Evolutionary conservation across 2,888 invertebrate genomes (phyloP), one percentile per base, ranked within the genome.

Genomic region (Synergus japonicus): DNA sequence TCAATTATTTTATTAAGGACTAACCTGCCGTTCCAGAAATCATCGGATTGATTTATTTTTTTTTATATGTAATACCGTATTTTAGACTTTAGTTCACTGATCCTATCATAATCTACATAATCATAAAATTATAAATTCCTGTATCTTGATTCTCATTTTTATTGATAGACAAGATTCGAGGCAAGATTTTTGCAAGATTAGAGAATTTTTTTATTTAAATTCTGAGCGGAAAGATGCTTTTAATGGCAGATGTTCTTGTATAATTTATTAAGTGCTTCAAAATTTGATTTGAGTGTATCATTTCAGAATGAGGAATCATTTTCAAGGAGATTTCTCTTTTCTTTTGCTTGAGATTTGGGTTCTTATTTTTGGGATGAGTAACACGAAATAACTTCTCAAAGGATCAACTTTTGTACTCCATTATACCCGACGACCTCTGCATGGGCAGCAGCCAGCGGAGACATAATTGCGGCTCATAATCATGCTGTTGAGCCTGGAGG

Each of bases 391-490:
- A 9, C n/a, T 54, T 65, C 46, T 69, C 46, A 22, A 15, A 79
- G 76, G 66, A 79, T 67, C 81, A 81, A 84, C 85, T 85, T 84
- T 84, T 83, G 84, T 82, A 78, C 79, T 83, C 82, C 82, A 83
- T 84, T 85, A 83, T 83, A 82, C 85, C 81, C 83, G 89, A 86
- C 88, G 89, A 89, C 89, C 89, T 88, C 87, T 87, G 85, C 86
- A 85, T 85, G 88, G 87, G 86, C 86, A 85, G 85, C 87, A 86
- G 84, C 86, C 87, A 84, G 86, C 85, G 87, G 89, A 89, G 90
- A 90, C 90, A 89, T 91, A 91, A 90, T 91, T 91, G 90, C 87
- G 85, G 88, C 88, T 88, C 86, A 88, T 90, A 91, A 91, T 90
- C 90, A 87, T 85, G 86, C 85, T 85, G 86, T 85, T 78, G 86